Evolutionary conservation across 2,797 vertebrate genomes (phyloP).

Genomic region (Propithecus perrieri): DNA sequence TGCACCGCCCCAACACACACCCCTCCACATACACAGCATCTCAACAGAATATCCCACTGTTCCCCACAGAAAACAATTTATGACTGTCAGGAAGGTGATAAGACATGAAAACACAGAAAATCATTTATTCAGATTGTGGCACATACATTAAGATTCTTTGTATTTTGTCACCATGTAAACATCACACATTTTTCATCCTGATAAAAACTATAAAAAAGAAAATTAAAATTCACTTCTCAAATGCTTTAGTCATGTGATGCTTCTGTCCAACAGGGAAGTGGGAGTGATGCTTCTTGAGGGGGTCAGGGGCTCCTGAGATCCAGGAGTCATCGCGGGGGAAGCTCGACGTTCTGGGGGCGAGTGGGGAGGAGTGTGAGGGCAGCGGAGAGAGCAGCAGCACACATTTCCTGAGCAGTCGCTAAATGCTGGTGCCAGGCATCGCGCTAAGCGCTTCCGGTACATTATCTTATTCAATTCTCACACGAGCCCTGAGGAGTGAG

Average conservation of each 20-base stretch:
- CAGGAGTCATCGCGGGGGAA: background rate
- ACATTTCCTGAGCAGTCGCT: rapidly evolving
- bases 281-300: background rate
- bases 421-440: background rate
- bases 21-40: background rate
- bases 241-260: background rate
- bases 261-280: background rate
- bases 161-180: background rate
- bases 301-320: background rate
- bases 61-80: background rate
- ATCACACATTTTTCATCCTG: background rate
- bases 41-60: background rate
- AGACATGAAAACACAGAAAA: background rate
- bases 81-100: background rate
- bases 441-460: background rate
- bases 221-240: background rate
- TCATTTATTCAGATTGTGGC: background rate
- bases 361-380: rapidly evolving
- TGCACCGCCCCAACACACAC: no score
- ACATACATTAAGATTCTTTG: background rate
- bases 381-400: background rate
- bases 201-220: background rate
- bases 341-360: rapidly evolving
- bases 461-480: background rate
- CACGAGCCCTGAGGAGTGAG: background rate